phyloP scores from a whole-genome alignment of 2,113 vertebrate genomes.

The Aepyceros melampus region DNA sequence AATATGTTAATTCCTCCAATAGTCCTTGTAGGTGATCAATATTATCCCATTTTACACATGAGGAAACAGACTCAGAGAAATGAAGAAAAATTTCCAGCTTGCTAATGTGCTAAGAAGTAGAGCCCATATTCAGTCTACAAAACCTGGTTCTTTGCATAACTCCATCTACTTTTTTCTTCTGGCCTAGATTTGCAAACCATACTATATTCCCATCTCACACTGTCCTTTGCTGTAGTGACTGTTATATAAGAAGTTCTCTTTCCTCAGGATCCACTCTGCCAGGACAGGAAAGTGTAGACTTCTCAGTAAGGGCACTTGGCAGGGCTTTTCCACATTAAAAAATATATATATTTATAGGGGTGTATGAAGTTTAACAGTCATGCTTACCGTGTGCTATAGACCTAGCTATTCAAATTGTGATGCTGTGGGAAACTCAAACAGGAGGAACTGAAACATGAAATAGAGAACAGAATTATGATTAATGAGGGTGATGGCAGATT shows the following conservation, averaged over 20 bases:
- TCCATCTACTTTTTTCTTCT: not conserved
- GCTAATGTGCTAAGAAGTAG: not conserved
- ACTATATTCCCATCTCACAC: accelerated
- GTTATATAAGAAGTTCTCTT: not conserved
- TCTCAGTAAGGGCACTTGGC: not conserved
- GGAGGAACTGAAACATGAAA: not conserved
- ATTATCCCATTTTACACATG: not conserved
- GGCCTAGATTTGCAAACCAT: not conserved
- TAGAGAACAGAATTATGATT: not conserved
- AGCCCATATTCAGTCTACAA: not conserved
- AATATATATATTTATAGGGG: not conserved
- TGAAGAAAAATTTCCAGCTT: not conserved
- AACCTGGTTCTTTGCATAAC: not conserved
- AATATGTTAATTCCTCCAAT: not conserved
- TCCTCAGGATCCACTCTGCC: not conserved
- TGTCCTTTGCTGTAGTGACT: not conserved
- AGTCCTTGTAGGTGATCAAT: not conserved
- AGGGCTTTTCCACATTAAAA: not conserved
- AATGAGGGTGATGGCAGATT: not conserved
- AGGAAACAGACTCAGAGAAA: not conserved
- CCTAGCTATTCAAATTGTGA: not conserved
- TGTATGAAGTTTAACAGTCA: not conserved
- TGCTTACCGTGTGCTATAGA: not conserved
- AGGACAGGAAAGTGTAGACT: not conserved
- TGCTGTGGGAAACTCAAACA: not conserved